Evolutionary conservation across 2,888 invertebrate species (phyloP).

Genomic region (Cephus runcator): DNA sequence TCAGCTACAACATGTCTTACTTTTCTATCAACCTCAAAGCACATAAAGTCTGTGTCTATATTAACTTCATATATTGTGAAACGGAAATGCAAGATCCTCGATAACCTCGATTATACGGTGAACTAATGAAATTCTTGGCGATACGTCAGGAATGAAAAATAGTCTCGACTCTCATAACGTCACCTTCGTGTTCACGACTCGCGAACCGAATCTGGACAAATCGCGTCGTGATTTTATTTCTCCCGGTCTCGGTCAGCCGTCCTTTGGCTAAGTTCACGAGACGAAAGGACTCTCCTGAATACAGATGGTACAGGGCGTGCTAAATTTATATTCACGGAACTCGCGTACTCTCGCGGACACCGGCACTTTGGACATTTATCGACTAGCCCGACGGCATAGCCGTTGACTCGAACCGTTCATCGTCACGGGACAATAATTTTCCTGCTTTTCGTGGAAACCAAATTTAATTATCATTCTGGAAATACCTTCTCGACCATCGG

Average conservation of each 20-base stretch:
- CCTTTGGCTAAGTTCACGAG: neutral
- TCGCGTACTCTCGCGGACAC: neutral
- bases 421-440: neutral
- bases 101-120: neutral
- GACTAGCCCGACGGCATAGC: neutral
- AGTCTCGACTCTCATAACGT: neutral
- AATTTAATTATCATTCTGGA: constrained; percentile 11
- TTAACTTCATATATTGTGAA: neutral
- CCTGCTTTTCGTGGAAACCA: neutral
- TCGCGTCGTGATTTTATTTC: neutral
- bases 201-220: neutral
- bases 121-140: neutral
- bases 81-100: neutral
- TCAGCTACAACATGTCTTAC: neutral
- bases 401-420: neutral
- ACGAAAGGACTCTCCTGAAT: neutral
- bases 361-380: neutral
- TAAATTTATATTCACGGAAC: neutral
- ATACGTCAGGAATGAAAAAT: neutral
- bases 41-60: no score
- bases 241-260: neutral
- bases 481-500: neutral
- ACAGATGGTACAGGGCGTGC: neutral
- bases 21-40: neutral
- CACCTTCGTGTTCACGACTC: neutral